Evolutionary conservation across 2,797 vertebrate genomes (phyloP).

Genomic region (Urosaurus nigricauda): DNA sequence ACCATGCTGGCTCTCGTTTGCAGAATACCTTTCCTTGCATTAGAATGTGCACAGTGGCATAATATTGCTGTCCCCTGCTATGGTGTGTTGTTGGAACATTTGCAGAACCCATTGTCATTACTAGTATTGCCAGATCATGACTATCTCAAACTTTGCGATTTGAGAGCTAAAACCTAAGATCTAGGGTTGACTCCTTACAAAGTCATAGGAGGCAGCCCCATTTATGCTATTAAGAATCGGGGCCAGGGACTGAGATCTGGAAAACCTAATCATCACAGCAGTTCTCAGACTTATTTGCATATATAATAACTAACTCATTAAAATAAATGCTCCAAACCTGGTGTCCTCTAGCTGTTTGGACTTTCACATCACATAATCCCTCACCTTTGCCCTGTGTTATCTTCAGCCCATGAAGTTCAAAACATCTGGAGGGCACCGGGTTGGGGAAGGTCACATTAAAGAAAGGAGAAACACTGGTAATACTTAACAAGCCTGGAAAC

Average conservation of each 20-base stretch:
- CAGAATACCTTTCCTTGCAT: background rate
- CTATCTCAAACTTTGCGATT: too few relatives aligned
- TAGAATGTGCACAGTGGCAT: background rate
- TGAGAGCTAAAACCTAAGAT: too few relatives aligned
- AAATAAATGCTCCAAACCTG: too few relatives aligned
- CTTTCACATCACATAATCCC: too few relatives aligned
- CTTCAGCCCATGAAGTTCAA: background rate
- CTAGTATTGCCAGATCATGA: too few relatives aligned
- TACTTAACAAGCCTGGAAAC: background rate
- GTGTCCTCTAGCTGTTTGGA: too few relatives aligned
- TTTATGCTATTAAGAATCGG: too few relatives aligned
- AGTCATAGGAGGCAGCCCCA: too few relatives aligned
- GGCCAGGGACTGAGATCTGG: too few relatives aligned
- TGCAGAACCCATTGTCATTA: background rate
- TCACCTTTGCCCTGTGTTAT: too few relatives aligned
- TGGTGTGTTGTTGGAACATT: background rate
- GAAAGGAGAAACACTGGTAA: background rate
- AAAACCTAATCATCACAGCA: background rate
- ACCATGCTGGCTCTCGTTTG: background rate
- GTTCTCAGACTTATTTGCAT: background rate
- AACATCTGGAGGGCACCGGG: background rate
- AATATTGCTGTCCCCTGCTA: background rate
- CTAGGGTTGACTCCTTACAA: too few relatives aligned
- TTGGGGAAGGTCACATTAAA: background rate
- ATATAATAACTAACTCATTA: background rate